Conservation (phyloP, 2,888 invertebrate species). For the Agonopterix alstromeriana region DNA sequence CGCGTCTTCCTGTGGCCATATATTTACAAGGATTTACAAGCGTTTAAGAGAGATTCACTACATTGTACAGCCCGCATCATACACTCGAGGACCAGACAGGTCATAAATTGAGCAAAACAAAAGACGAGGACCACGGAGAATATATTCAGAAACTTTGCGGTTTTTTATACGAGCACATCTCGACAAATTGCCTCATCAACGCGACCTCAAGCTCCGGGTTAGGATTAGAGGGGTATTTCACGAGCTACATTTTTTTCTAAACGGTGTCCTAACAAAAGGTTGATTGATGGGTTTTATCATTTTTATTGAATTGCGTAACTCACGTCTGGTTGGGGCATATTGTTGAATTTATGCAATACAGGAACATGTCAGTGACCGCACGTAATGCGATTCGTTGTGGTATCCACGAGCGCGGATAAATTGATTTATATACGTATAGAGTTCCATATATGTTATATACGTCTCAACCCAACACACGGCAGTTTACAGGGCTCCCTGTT, state of each 20-base stretch:
- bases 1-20: slow-evolving; percentile 20
- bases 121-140: slow-evolving; percentile 35
- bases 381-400: slow-evolving; percentile 60
- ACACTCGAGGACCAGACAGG: slow-evolving; percentile 25
- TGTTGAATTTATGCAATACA: slow-evolving; percentile 51
- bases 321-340: slow-evolving; percentile 13
- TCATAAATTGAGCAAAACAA: slow-evolving; percentile 50
- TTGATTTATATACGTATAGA: slow-evolving; percentile 34
- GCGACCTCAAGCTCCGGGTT: slow-evolving; percentile 14
- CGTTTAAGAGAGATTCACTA: slow-evolving; percentile 25
- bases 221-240: slow-evolving; percentile 13
- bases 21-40: slow-evolving; percentile 27
- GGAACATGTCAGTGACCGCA: slow-evolving; percentile 64
- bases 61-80: slow-evolving; percentile 41
- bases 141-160: slow-evolving; percentile 49
- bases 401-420: slow-evolving; percentile 55
- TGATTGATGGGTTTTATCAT: too few relatives aligned
- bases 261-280: neutral
- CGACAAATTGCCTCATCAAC: slow-evolving; percentile 42
- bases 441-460: neutral
- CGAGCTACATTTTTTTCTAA: neutral
- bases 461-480: neutral
- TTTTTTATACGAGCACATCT: slow-evolving; percentile 34
- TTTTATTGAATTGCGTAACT: neutral
- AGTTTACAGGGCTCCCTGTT: slow-evolving; percentile 6